Percentiles rank a stretch among this genome's conserved stretches.
Evolutionary conservation across 1,140 invertebrate genomes (phyloP).

Genomic region (Globodera ellingtonae): DNA sequence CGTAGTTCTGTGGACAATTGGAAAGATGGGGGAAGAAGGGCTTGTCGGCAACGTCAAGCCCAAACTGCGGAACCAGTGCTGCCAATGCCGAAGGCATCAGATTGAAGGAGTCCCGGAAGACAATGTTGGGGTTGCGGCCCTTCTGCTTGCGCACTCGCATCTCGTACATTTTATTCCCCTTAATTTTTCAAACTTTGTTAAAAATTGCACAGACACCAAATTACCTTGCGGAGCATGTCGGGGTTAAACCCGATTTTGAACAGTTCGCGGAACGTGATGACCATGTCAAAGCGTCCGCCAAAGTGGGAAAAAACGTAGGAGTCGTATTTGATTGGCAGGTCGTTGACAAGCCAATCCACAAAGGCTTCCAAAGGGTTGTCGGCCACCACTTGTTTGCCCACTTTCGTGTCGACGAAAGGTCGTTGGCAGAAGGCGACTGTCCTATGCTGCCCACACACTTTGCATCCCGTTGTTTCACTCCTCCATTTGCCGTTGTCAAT

Average conservation of each 20-base stretch:
- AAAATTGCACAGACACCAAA: too few relatives aligned
- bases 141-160: neutral
- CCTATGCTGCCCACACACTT: neutral
- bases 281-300: conserved; percentile 15
- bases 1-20: conserved; percentile 18
- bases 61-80: neutral
- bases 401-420: neutral
- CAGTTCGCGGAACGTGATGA: neutral
- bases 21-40: conserved; percentile 29
- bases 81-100: conserved; percentile 6
- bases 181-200: neutral
- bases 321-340: neutral
- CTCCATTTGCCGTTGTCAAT: neutral
- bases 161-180: neutral
- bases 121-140: neutral
- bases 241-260: neutral
- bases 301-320: neutral
- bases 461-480: too few relatives aligned
- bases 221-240: neutral
- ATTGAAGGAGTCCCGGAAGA: conserved; percentile 18
- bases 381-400: neutral
- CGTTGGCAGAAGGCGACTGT: neutral
- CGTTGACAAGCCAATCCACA: neutral
- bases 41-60: neutral
- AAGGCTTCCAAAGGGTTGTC: neutral